phyloP scores from a whole-genome alignment of 2,888 invertebrate genomes.

The Carterocephalus palaemon region DNA sequence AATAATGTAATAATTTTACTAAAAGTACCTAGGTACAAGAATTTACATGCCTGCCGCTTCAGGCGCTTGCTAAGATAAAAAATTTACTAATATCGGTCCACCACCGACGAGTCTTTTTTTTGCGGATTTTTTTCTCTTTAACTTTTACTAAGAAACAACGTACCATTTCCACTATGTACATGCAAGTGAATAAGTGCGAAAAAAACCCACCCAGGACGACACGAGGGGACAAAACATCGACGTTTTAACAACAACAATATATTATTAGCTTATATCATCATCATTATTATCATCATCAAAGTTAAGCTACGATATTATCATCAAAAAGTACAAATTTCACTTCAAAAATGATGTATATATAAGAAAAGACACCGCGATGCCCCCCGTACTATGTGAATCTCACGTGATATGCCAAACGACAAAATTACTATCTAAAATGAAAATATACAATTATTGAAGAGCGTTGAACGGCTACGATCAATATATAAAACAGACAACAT shows the following conservation, averaged over 20 bases:
- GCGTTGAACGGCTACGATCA: conserved; percentile 40
- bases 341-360: conserved; percentile 34
- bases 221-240: conserved; percentile 55
- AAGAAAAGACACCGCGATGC: conserved; percentile 47
- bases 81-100: conserved; percentile 57
- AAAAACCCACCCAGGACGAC: conserved; percentile 55
- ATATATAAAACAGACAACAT: conserved; percentile 55
- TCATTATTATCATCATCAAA: conserved; percentile 29
- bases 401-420: conserved; percentile 68
- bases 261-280: conserved; percentile 39
- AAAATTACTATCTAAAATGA: conserved; percentile 63
- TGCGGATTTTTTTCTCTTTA: conserved; percentile 56
- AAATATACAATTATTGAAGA: conserved; percentile 33
- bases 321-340: conserved; percentile 60
- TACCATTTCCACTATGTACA: conserved; percentile 58
- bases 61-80: conserved; percentile 47
- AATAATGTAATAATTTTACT: conserved; percentile 63
- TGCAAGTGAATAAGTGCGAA: conserved; percentile 61
- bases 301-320: conserved; percentile 44
- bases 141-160: conserved; percentile 51
- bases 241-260: conserved; percentile 52
- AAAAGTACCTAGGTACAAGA: conserved; percentile 58
- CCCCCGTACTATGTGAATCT: conserved; percentile 52
- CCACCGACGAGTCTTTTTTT: conserved; percentile 58
- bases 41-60: conserved; percentile 48